Evolutionary conservation across 2,797 vertebrate genomes (phyloP).

Genomic region (Phataginus tetradactyla): DNA sequence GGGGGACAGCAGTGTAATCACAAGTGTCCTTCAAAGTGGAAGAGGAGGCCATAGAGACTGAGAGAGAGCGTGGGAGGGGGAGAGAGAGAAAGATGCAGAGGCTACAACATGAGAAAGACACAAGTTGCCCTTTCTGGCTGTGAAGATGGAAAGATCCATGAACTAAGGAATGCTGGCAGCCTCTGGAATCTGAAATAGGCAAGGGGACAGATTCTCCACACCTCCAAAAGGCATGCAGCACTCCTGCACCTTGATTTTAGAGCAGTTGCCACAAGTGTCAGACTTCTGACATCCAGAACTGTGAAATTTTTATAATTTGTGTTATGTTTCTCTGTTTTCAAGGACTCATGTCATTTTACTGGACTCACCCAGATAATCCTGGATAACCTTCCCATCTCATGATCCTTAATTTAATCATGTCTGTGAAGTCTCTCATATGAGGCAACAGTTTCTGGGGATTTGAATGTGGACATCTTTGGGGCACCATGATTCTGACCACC

Average conservation of each 20-base stretch:
- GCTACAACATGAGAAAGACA: neutral
- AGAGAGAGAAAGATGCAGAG: neutral
- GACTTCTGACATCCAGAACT: neutral
- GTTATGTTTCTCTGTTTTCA: neutral
- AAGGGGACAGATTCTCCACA: too few relatives aligned
- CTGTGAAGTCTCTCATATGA: neutral
- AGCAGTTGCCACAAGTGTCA: neutral
- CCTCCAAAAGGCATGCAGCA: neutral
- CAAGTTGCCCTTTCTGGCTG: neutral
- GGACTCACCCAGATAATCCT: neutral
- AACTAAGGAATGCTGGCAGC: neutral
- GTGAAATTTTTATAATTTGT: neutral
- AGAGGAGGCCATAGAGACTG: neutral
- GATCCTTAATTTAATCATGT: neutral
- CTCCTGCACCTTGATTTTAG: neutral
- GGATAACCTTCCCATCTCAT: neutral
- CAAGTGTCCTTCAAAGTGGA: neutral
- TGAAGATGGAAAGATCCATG: neutral
- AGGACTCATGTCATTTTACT: neutral
- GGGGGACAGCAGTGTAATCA: neutral
- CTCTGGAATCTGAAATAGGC: neutral
- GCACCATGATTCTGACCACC: neutral
- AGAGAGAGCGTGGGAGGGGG: neutral
- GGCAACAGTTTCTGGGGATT: neutral
- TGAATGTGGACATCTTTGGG: neutral